phyloP scores from a whole-genome alignment of 1,140 invertebrate species.

The Orius insidiosus region DNA sequence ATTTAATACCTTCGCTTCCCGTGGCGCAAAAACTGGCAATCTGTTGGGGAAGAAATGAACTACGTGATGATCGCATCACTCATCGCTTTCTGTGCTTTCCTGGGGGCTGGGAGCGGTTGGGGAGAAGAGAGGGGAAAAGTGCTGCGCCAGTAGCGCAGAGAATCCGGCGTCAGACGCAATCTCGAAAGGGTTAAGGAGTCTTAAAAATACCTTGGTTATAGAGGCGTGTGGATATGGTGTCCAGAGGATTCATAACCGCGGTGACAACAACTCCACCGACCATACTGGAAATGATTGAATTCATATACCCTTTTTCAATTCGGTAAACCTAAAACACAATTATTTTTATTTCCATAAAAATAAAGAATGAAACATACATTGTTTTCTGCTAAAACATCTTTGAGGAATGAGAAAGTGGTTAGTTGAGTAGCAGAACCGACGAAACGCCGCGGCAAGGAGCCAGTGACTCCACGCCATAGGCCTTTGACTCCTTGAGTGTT shows the following conservation, averaged over 20 bases:
- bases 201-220: constrained; percentile 65
- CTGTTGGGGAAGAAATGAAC: no score
- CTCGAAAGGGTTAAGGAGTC: no score
- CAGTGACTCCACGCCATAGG: constrained; percentile 56
- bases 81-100: no score
- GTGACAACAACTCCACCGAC: constrained; percentile 64
- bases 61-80: no score
- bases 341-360: not conserved
- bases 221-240: constrained; percentile 71
- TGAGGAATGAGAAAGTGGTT: constrained; percentile 53
- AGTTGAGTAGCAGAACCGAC: constrained; percentile 74
- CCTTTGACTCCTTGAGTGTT: constrained; percentile 40
- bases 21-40: no score
- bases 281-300: constrained; percentile 56
- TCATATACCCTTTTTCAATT: constrained; percentile 26
- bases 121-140: no score
- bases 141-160: no score
- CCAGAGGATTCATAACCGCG: constrained; percentile 71
- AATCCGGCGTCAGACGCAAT: no score
- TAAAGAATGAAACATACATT: constrained; percentile 23
- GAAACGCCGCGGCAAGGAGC: constrained; percentile 59
- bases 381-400: constrained; percentile 38
- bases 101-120: no score
- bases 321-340: constrained; percentile 6
- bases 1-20: no score